Evolutionary conservation across 2,888 invertebrate species (phyloP), one percentile per base, ranked within the genome.

Genomic region (Drosophila mercatorum): DNA sequence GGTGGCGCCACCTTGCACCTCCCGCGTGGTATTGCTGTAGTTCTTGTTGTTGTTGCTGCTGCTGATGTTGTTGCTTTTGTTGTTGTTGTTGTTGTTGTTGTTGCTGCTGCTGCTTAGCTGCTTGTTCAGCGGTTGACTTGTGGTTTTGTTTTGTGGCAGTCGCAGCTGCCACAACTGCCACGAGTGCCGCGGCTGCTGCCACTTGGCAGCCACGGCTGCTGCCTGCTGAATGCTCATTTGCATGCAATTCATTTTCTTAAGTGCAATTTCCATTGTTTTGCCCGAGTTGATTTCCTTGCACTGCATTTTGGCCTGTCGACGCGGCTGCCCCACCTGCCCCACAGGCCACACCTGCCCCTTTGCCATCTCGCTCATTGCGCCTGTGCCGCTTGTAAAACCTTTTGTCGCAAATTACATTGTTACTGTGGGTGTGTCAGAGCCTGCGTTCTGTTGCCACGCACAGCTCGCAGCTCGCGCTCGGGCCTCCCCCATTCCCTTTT

Each of bases 221-320:
- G 40, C 44, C 51, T 41, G 49, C 49, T 49, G 49, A n/a, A 17
- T 72, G 84, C 90, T 89, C 88, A 90, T 90, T 90, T 91, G 88
- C 87, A 89, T 87, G 83, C 90, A 87, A 91, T 91, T 90, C 90
- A 91, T 91, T 91, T 90, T 89, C 90, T 89, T 91, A 89, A 91
- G 91, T 91, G 90, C 91, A 90, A 81, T 88, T 89, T 87, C 80
- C 83, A 88, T 88, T 88, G 86, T 88, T 88, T 85, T 86, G 71
- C 71, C 56, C 72, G 65, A 71, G 70, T 81, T 81, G 76, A 78
- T 81, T 87, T 81, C 62, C 74, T 64, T 64, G 66, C 79, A 55
- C 47, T 69, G 72, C 72, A 76, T 65, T 79, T 76, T 75, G 43
- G 66, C 60, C 62, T 68, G 68, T 49, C 51, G 80, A 40, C 60